Conservation (phyloP, 2,888 invertebrate species). For the Calameuta idolon region DNA sequence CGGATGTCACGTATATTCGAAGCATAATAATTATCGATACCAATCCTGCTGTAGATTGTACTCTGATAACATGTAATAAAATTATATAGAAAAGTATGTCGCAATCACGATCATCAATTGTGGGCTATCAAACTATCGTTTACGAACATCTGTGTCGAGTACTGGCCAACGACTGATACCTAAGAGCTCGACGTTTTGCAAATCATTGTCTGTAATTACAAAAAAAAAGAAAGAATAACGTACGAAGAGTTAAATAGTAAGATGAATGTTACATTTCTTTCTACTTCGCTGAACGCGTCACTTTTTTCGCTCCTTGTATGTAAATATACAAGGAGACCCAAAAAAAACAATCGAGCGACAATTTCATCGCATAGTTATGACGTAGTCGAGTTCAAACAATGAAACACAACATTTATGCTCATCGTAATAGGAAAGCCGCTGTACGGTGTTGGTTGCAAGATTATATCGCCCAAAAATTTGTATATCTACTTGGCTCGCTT, state of each 20-base stretch:
- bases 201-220: background rate
- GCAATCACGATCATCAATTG: background rate
- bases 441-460: background rate
- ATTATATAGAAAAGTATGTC: constrained; percentile 56
- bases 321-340: background rate
- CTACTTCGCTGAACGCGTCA: background rate
- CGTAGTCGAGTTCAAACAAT: background rate
- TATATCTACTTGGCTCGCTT: background rate
- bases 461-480: background rate
- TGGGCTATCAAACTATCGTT: background rate
- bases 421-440: background rate
- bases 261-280: background rate
- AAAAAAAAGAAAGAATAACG: background rate
- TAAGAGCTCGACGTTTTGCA: background rate
- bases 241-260: background rate
- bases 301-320: background rate
- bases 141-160: background rate
- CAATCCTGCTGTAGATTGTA: constrained; percentile 50
- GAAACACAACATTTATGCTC: background rate
- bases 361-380: too few species aligned
- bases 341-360: background rate
- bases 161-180: background rate
- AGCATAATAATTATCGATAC: constrained; percentile 25
- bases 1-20: constrained; percentile 62
- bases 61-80: constrained; percentile 63